Evolutionary conservation across 2,797 vertebrate genomes (phyloP), one percentile per base, ranked within the genome.

Genomic region (Alfaro cultratus): DNA sequence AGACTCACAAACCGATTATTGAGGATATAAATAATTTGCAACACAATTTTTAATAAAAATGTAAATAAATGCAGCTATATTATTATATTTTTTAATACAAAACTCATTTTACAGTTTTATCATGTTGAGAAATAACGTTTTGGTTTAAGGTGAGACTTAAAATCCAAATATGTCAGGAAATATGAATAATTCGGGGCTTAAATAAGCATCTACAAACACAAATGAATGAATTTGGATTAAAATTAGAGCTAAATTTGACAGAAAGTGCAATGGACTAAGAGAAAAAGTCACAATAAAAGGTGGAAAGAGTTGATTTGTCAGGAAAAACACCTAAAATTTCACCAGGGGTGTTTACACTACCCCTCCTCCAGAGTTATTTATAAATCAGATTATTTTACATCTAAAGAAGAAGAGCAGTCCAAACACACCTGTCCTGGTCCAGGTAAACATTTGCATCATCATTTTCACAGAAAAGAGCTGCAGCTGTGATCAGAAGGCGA

Each of bases 401-500:
- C 16, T 74, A 49, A 76, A 78, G 74, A 47, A 81, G 78, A 64
- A 70, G 87, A 81, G 73, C 74, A 81, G 73, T 46, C 29, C 51
- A 11, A 71, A 81, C 80, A 78, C 51, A 79, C 53, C 31, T 29
- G 43, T 81, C 62, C 47, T 60, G 49, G 18, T 73, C 76, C 49
- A 73, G 55, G 41, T 15, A 80, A 76, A 77, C 76, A 78, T 84
- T 72, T 86, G 71, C 75, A 67, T 80, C n/a, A 36, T 80, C 12
- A 18, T 83, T 78, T 83, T 70, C 67, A 72, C 78, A 89, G 73
- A 77, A 75, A 57, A 67, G 0, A 51, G 49, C 73, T 31, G 71
- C 43, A 75, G 64, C 76, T 26, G 46, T 1, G 57, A 86, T 93
- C 79, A 93, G 84, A 91, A 91, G 31, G 87, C 86, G 2, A 90